Conservation (phyloP, 2,888 invertebrate genomes). For the Lysandra coridon region DNA sequence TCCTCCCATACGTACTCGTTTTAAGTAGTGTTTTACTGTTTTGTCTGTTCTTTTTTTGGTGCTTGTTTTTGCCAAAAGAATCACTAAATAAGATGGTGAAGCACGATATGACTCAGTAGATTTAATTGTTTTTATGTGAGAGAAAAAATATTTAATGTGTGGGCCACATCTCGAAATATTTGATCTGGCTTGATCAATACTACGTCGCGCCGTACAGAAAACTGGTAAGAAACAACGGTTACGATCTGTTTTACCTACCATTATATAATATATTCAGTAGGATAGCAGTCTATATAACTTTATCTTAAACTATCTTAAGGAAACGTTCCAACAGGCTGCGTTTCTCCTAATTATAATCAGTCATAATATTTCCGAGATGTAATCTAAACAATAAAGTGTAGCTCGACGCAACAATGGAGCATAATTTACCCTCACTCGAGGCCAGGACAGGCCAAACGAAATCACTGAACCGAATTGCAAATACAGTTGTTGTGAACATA, state of each 20-base stretch:
- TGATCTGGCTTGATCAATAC: too few relatives aligned
- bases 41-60: background rate
- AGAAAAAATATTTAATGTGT: too few relatives aligned
- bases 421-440: constrained; percentile 57
- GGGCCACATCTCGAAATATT: too few relatives aligned
- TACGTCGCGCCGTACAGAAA: too few relatives aligned
- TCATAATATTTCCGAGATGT: constrained; percentile 36
- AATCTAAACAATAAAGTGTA: constrained; percentile 42
- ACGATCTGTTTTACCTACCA: too few relatives aligned
- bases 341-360: background rate
- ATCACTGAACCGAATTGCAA: constrained; percentile 70
- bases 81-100: background rate
- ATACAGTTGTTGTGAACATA: constrained; percentile 44
- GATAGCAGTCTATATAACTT: too few relatives aligned
- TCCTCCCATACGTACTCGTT: background rate
- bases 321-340: background rate
- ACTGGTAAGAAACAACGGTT: too few relatives aligned
- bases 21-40: constrained; percentile 33
- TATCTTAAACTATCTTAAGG: background rate
- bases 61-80: background rate
- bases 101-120: too few relatives aligned
- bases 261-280: too few relatives aligned
- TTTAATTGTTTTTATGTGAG: too few relatives aligned
- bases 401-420: constrained; percentile 53
- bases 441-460: constrained; percentile 58